These are phyloP conservation scores for Melipona quadrifasciata DNA, from an alignment of 1,140 invertebrate genomes.

Conservation along the genomic window DNA sequence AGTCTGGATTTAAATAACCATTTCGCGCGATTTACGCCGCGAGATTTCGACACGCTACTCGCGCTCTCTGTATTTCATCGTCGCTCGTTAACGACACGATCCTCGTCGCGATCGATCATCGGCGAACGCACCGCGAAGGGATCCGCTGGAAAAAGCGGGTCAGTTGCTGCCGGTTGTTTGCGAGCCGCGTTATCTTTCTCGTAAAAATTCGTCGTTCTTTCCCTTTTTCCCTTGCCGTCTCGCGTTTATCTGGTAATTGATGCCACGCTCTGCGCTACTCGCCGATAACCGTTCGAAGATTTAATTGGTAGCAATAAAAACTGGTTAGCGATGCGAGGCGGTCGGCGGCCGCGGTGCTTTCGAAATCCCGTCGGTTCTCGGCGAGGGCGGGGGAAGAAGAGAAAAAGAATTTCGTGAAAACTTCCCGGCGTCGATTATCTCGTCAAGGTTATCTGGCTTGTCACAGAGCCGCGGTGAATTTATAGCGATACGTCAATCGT, in stretches of 20 bases:
- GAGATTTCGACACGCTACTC: slow-evolving; percentile 21
- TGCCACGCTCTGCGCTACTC: background rate
- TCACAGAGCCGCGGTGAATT: slow-evolving; percentile 38
- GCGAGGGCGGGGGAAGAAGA: no score
- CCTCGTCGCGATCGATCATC: background rate
- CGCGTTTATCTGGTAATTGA: background rate
- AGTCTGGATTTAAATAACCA: slow-evolving; percentile 37
- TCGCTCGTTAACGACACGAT: background rate
- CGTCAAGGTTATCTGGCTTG: slow-evolving; percentile 51
- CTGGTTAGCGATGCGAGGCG: background rate
- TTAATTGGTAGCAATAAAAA: slow-evolving; percentile 14
- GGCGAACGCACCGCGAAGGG: background rate
- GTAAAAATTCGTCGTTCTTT: slow-evolving; percentile 8
- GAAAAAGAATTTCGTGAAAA: slow-evolving; percentile 43
- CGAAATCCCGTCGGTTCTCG: background rate
- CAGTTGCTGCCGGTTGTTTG: background rate
- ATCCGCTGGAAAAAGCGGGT: background rate
- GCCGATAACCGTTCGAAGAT: background rate
- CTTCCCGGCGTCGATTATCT: slow-evolving; percentile 42
- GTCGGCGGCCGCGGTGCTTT: background rate
- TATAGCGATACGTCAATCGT: slow-evolving; percentile 42
- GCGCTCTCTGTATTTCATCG: background rate
- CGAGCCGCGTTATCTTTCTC: background rate
- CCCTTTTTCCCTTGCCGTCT: no score
- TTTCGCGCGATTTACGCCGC: slow-evolving; percentile 35